Evolutionary conservation across 35 echinoderm and acorn worm genomes (phyloP).

Genomic region (Apostichopus californicus): DNA sequence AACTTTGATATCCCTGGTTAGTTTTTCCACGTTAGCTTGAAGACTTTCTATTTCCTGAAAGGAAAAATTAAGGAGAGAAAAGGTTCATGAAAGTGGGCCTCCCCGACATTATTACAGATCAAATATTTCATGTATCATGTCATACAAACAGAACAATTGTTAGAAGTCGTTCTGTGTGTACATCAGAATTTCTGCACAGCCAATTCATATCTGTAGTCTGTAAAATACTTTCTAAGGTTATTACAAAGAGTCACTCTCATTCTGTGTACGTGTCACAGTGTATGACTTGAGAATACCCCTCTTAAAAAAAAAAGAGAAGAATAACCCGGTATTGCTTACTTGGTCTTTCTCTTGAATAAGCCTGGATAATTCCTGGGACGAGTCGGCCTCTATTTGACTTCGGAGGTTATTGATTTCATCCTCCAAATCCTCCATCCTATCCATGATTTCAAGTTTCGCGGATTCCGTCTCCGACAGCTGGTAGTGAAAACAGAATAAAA

Average conservation of each 20-base stretch:
- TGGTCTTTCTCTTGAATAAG: slow-evolving; percentile 54
- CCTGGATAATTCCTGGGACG: slow-evolving; percentile 29
- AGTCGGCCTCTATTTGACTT: slow-evolving; percentile 28
- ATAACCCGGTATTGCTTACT: slow-evolving; percentile 1
- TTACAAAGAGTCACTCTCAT: too few relatives aligned
- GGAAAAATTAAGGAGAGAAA: not conserved
- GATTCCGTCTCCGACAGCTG: slow-evolving; percentile 79
- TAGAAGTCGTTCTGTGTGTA: too few relatives aligned
- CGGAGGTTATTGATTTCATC: slow-evolving; percentile 59
- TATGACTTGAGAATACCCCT: too few relatives aligned
- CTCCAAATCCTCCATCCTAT: slow-evolving; percentile 65
- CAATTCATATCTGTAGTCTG: too few relatives aligned
- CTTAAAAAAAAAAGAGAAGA: too few relatives aligned
- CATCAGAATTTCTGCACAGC: too few relatives aligned
- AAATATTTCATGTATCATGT: too few relatives aligned
- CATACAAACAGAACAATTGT: too few relatives aligned
- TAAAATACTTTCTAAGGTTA: too few relatives aligned
- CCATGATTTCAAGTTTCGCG: slow-evolving; percentile 75
- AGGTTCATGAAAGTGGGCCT: not conserved
- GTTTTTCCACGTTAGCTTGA: slow-evolving; percentile 58
- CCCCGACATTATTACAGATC: too few relatives aligned
- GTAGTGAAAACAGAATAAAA: too few relatives aligned
- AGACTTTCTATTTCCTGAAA: slow-evolving; percentile 67
- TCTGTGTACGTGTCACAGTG: too few relatives aligned
- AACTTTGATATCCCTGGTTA: slow-evolving; percentile 57